These are phyloP conservation scores for Cataglyphis albicans DNA, from an alignment of 2,888 invertebrate genomes.

Conservation along the genomic window DNA sequence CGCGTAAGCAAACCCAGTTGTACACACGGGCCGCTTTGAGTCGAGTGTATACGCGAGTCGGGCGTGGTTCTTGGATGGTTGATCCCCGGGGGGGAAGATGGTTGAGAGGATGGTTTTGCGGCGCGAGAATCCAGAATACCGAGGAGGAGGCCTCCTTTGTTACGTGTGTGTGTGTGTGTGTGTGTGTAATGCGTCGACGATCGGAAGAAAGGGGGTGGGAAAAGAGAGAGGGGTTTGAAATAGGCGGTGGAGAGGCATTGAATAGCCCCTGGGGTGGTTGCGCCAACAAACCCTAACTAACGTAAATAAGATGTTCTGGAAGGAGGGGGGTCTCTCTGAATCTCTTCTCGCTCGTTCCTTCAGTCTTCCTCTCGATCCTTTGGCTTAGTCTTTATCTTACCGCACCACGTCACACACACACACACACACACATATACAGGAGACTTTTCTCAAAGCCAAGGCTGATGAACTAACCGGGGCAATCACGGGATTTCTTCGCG, in stretches of 20 bases:
- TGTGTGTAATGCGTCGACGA: slow-evolving; percentile 57
- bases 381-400: slow-evolving; percentile 47
- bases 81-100: neutral
- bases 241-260: slow-evolving; percentile 68
- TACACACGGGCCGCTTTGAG: slow-evolving; percentile 59
- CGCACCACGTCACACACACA: slow-evolving; percentile 10
- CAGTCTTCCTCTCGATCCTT: slow-evolving; percentile 9
- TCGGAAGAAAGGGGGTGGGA: neutral
- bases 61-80: slow-evolving; percentile 44
- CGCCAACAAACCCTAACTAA: slow-evolving; percentile 86
- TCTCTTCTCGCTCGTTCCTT: slow-evolving; percentile 42
- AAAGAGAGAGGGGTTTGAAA: slow-evolving; percentile 48
- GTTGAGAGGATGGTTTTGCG: slow-evolving; percentile 29
- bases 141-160: slow-evolving; percentile 25
- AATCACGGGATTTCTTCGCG: slow-evolving; percentile 76
- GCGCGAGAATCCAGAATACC: slow-evolving; percentile 20
- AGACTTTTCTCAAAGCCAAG: slow-evolving; percentile 65
- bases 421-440: neutral
- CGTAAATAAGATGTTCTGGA: slow-evolving; percentile 85
- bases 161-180: slow-evolving; percentile 13
- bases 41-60: slow-evolving; percentile 36
- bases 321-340: slow-evolving; percentile 27
- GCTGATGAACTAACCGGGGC: slow-evolving; percentile 76
- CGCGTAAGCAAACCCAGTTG: slow-evolving; percentile 38
- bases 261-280: slow-evolving; percentile 82